Evolutionary conservation across 2,888 invertebrate genomes (phyloP).

Genomic region (Catonia carolina): DNA sequence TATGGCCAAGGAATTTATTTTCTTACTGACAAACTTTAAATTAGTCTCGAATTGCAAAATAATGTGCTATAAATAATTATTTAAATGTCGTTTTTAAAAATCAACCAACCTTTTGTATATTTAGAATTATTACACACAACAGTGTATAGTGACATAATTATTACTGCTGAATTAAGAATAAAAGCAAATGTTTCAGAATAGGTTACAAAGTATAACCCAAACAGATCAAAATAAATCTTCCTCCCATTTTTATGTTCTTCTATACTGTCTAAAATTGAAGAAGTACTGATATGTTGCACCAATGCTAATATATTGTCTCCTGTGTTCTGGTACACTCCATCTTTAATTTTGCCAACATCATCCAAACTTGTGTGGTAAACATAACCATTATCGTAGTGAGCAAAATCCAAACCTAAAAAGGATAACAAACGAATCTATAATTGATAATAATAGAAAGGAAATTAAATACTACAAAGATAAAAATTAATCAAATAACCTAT

Average conservation of each 20-base stretch:
- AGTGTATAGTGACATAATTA: constrained; percentile 18
- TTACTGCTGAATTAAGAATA: constrained; percentile 40
- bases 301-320: constrained; percentile 54
- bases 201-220: constrained; percentile 59
- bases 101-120: constrained; percentile 18
- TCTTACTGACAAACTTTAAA: too few relatives aligned
- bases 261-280: constrained; percentile 9
- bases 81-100: too few relatives aligned
- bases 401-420: constrained; percentile 66
- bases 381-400: constrained; percentile 66
- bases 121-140: constrained; percentile 18
- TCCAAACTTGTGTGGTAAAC: constrained; percentile 74
- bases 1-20: too few relatives aligned
- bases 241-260: constrained; percentile 29
- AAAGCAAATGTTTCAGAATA: constrained; percentile 52
- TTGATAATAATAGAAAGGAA: too few relatives aligned
- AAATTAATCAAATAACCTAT: too few relatives aligned
- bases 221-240: constrained; percentile 63
- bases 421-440: too few relatives aligned
- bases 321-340: constrained; percentile 56
- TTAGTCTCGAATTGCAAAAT: too few relatives aligned
- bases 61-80: too few relatives aligned
- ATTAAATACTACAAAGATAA: too few relatives aligned
- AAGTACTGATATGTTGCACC: constrained; percentile 34
- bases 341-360: constrained; percentile 47